Conservation (phyloP, 2,888 invertebrate species). For the Lacanobia wlatinum region DNA sequence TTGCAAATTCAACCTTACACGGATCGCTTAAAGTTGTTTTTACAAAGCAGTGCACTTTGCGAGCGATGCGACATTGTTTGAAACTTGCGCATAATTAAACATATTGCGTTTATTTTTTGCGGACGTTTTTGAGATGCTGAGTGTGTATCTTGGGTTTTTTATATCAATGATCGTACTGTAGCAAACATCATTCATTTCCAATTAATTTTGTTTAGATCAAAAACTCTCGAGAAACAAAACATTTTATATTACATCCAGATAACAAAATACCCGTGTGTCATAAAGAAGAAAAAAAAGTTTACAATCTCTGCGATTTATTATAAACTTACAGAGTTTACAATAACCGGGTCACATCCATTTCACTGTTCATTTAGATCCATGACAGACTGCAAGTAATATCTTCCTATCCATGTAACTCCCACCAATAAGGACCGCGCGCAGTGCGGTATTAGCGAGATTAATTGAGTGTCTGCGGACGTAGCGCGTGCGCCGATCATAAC, state of each 20-base stretch:
- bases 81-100: too few relatives aligned
- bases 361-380: background rate
- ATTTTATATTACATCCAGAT: background rate
- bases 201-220: background rate
- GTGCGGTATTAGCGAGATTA: slow-evolving; percentile 67
- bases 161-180: too few relatives aligned
- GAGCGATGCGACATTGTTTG: too few relatives aligned
- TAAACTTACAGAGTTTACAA: background rate
- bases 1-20: too few relatives aligned
- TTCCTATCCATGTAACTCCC: background rate
- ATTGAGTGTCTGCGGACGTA: slow-evolving; percentile 66
- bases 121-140: too few relatives aligned
- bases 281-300: background rate
- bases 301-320: background rate
- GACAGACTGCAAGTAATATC: background rate
- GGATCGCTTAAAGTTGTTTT: too few relatives aligned
- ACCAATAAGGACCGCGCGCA: slow-evolving; percentile 55
- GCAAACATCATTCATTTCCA: background rate
- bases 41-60: too few relatives aligned
- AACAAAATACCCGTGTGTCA: too few relatives aligned
- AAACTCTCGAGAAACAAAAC: background rate
- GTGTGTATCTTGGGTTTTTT: too few relatives aligned
- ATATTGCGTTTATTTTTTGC: too few relatives aligned
- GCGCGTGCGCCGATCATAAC: slow-evolving; percentile 71
- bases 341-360: background rate